These are phyloP conservation scores for Drosophila pruinosa DNA, from an alignment of 1,140 invertebrate species.

Conservation along the genomic window DNA sequence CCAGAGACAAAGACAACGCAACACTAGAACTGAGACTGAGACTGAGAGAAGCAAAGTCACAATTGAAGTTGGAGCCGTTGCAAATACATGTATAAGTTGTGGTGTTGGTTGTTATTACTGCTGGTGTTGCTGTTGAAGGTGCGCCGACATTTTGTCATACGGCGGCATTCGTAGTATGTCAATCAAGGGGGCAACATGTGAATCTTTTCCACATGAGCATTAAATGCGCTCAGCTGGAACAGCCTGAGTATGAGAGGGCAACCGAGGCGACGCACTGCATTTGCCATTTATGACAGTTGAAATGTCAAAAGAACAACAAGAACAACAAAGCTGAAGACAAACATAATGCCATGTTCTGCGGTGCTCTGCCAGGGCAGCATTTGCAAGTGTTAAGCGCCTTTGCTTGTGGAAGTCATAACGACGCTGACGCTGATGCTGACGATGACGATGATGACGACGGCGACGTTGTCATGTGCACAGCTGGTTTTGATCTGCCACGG, in stretches of 20 bases:
- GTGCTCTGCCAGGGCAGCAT: conserved; percentile 23
- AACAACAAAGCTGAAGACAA: conserved; percentile 12
- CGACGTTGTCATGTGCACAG: conserved; percentile 51
- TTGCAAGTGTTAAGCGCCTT: conserved; percentile 72
- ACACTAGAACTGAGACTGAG: no score
- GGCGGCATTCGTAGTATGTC: conserved; percentile 64
- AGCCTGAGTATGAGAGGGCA: neutral
- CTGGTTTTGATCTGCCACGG: conserved; percentile 75
- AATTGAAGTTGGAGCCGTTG: conserved; percentile 42
- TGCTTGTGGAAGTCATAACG: conserved; percentile 33
- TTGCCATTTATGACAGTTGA: conserved; percentile 81
- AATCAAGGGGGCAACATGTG: conserved; percentile 70
- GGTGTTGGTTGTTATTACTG: neutral
- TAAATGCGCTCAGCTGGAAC: conserved; percentile 72
- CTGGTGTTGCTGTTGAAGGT: conserved; percentile 24
- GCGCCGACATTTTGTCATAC: conserved; percentile 55
- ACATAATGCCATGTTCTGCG: conserved; percentile 38
- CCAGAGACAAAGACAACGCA: neutral
- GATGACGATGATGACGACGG: neutral
- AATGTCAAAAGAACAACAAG: conserved; percentile 77
- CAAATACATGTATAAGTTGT: conserved; percentile 27
- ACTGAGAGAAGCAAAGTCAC: neutral
- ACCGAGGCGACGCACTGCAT: conserved; percentile 60
- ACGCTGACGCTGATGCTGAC: neutral
- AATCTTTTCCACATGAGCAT: conserved; percentile 69